Conservation (phyloP, 2,888 invertebrate genomes). For the Unio pictorum region DNA sequence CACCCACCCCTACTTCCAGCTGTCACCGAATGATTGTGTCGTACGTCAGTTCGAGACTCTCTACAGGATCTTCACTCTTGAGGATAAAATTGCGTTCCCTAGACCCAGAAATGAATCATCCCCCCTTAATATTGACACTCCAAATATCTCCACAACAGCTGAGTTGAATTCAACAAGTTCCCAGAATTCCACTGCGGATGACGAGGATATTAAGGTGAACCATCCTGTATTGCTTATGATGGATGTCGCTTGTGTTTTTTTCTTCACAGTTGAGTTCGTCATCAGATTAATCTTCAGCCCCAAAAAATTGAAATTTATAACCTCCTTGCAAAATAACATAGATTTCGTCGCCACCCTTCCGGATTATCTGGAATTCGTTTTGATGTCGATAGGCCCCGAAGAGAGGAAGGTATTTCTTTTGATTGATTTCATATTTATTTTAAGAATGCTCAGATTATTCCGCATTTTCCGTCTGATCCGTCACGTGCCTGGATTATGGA, state of each 20-base stretch:
- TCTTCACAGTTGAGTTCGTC: constrained; percentile 65
- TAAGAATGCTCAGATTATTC: constrained; percentile 64
- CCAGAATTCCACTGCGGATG: constrained; percentile 4
- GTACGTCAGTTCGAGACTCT: constrained; percentile 24
- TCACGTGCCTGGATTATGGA: constrained; percentile 67
- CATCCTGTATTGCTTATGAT: constrained; percentile 61
- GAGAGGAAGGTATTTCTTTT: constrained; percentile 48
- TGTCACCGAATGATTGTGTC: constrained; percentile 17
- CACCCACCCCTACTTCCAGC: constrained; percentile 59
- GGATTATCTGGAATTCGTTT: constrained; percentile 62
- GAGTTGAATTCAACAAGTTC: neutral
- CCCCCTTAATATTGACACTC: constrained; percentile 1
- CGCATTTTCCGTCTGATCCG: constrained; percentile 65
- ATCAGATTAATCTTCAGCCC: constrained; percentile 62
- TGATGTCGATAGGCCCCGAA: constrained; percentile 50
- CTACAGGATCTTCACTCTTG: constrained; percentile 33
- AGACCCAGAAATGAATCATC: constrained; percentile 5
- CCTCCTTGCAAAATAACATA: constrained; percentile 63
- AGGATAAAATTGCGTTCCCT: constrained; percentile 19
- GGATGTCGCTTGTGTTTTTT: constrained; percentile 61
- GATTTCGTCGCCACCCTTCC: constrained; percentile 66
- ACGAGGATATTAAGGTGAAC: constrained; percentile 32
- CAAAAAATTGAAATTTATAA: constrained; percentile 59
- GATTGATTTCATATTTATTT: constrained; percentile 64
- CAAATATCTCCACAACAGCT: constrained; percentile 1